These are phyloP conservation scores for Camelus bactrianus DNA, from an alignment of 2,113 vertebrate species.

Conservation along the genomic window DNA sequence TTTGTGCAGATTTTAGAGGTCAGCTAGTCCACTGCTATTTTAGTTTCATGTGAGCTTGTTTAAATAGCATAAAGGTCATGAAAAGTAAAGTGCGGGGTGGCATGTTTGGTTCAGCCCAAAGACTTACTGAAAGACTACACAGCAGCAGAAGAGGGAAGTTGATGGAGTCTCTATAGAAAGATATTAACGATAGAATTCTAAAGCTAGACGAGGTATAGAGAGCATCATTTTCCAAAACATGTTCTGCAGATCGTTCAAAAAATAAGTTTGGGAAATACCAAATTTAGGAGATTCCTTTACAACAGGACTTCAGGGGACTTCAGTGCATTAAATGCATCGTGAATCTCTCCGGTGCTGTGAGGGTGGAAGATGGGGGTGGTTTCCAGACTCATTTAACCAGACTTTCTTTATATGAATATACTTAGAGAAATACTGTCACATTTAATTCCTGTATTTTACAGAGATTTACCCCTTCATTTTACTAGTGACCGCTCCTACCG, in stretches of 20 bases:
- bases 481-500: not conserved
- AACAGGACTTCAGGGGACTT: not conserved
- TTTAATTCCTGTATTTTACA: not conserved
- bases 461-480: not conserved
- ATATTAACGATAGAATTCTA: not conserved
- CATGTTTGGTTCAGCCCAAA: not conserved
- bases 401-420: not conserved
- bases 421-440: not conserved
- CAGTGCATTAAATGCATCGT: not conserved
- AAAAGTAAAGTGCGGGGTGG: not conserved
- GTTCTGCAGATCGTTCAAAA: not conserved
- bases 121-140: not conserved
- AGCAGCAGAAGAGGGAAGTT: not conserved
- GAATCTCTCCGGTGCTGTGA: not conserved
- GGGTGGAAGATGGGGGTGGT: not conserved
- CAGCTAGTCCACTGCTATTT: not conserved
- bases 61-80: not conserved
- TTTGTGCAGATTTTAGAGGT: not conserved
- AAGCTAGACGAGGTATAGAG: not conserved
- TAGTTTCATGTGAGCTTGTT: not conserved
- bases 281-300: not conserved
- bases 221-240: not conserved
- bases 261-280: not conserved
- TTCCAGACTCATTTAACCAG: not conserved
- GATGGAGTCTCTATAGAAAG: not conserved